Evolutionary conservation across 2,797 vertebrate genomes (phyloP).

Genomic region (Sphenopsis melanotis): DNA sequence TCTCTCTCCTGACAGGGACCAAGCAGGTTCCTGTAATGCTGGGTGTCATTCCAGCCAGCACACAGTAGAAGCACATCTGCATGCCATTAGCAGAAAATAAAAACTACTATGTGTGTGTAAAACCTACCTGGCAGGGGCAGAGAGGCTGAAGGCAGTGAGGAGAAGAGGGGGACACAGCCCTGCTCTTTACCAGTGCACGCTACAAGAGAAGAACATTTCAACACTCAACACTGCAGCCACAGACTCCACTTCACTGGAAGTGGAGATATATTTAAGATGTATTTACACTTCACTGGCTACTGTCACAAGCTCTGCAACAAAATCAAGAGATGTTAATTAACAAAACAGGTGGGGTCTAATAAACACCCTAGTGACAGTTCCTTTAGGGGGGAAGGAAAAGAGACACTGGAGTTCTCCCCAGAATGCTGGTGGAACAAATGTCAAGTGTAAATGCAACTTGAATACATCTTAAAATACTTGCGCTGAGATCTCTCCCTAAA

Average conservation of each 20-base stretch:
- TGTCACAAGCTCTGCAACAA: neutral
- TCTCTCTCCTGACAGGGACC: neutral
- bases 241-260: neutral
- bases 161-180: neutral
- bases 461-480: neutral
- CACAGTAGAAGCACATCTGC: neutral
- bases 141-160: neutral
- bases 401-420: neutral
- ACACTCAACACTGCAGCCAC: neutral
- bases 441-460: neutral
- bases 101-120: neutral
- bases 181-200: neutral
- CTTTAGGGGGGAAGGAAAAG: neutral
- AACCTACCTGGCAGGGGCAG: neutral
- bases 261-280: neutral
- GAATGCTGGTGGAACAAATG: neutral
- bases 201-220: neutral
- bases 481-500: neutral
- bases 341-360: neutral
- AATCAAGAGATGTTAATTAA: neutral
- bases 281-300: neutral
- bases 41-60: neutral
- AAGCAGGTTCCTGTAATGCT: neutral
- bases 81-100: neutral
- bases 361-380: neutral